These are phyloP conservation scores for Napeogenes inachia DNA, from an alignment of 2,888 invertebrate genomes.

Conservation along the genomic window DNA sequence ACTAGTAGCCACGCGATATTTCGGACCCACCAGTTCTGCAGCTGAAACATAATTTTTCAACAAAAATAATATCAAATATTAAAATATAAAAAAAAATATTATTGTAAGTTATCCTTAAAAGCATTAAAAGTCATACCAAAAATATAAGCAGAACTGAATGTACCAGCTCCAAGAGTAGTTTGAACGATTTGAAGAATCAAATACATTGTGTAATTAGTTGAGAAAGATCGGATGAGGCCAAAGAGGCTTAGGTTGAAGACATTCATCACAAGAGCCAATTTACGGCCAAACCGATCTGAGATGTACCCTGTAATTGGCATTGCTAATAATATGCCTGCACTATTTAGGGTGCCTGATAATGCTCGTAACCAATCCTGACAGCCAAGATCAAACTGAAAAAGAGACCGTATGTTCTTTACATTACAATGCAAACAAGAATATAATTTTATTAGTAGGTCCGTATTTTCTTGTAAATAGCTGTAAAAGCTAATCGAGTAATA, in stretches of 20 bases:
- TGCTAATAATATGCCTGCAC: conserved; percentile 80
- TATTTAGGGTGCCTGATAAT: conserved; percentile 81
- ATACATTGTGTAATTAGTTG: conserved; percentile 76
- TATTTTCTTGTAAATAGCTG: no score
- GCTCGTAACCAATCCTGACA: conserved; percentile 81
- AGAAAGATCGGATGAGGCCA: conserved; percentile 75
- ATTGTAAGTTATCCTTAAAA: neutral
- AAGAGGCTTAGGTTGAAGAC: conserved; percentile 54
- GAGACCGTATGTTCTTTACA: neutral
- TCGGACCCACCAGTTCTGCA: conserved; percentile 86
- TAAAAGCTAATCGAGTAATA: no score
- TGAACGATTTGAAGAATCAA: conserved; percentile 72
- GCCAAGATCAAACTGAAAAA: conserved; percentile 71
- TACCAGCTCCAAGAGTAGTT: conserved; percentile 73
- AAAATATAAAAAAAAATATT: neutral
- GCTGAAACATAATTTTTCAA: conserved; percentile 15
- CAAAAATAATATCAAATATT: neutral
- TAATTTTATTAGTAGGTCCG: no score
- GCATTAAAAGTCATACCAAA: conserved; percentile 43
- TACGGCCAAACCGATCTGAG: conserved; percentile 77
- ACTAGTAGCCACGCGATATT: conserved; percentile 82
- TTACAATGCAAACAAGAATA: neutral
- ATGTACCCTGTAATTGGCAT: conserved; percentile 79
- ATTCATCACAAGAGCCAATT: conserved; percentile 53
- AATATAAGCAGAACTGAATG: conserved; percentile 73